Percentiles rank a stretch among this genome's conserved stretches.
Evolutionary conservation across 35 echinoderm and acorn worm species (phyloP).

Genomic region (Patiria miniata): DNA sequence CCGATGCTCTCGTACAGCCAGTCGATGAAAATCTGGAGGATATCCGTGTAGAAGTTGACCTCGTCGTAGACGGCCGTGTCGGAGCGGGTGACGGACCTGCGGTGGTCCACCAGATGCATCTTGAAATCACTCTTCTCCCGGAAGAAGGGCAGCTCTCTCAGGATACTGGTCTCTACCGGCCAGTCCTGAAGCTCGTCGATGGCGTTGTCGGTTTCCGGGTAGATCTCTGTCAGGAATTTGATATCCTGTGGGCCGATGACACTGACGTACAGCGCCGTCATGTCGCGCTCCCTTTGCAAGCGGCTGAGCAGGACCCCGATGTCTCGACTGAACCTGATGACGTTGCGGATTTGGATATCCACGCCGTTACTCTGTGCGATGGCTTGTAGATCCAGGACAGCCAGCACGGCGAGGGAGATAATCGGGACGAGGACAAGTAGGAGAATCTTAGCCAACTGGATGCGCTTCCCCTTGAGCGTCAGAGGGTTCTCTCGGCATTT

Average conservation of each 20-base stretch:
- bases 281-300: constrained; percentile 71
- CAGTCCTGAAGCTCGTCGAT: constrained; percentile 67
- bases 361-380: constrained; percentile 53
- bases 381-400: constrained; percentile 52
- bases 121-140: constrained; percentile 65
- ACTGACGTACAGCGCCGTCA: constrained; percentile 75
- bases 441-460: constrained; percentile 80
- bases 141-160: constrained; percentile 69
- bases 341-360: constrained; percentile 62
- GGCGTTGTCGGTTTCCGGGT: constrained; percentile 63
- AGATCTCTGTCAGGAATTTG: constrained; percentile 59
- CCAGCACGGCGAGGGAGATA: constrained; percentile 62
- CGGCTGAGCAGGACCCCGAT: constrained; percentile 75
- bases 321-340: constrained; percentile 75
- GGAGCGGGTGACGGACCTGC: constrained; percentile 40
- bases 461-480: constrained; percentile 63
- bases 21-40: constrained; percentile 72
- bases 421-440: constrained; percentile 59
- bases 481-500: constrained; percentile 74
- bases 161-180: constrained; percentile 68
- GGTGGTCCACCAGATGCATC: constrained; percentile 52
- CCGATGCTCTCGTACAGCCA: constrained; percentile 80
- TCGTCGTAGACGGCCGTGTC: constrained; percentile 68
- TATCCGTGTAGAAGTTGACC: constrained; percentile 71
- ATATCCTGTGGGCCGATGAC: constrained; percentile 70